Evolutionary conservation across 2,113 vertebrate genomes (phyloP).

Genomic region (Daubentonia madagascariensis): DNA sequence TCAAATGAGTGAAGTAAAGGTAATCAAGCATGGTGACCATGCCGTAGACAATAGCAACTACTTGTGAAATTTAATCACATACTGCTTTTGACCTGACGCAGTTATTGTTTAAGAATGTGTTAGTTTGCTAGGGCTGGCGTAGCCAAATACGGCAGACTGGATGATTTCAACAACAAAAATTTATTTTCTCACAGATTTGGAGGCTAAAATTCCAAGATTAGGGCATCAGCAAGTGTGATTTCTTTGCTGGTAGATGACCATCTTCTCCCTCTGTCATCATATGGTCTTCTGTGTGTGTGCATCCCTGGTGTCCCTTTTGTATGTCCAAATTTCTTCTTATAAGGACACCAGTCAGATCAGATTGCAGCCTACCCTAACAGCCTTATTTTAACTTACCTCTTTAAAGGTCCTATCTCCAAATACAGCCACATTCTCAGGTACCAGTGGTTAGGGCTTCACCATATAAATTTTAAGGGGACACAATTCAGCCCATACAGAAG

Average conservation of each 20-base stretch:
- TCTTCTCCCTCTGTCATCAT: background rate
- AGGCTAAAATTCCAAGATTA: background rate
- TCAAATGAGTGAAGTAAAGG: background rate
- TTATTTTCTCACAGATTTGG: background rate
- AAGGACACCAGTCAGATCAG: background rate
- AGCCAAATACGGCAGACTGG: background rate
- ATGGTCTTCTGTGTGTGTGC: background rate
- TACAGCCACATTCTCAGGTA: background rate
- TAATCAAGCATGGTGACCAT: background rate
- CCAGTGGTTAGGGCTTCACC: background rate
- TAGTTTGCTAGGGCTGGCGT: background rate
- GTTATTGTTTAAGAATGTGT: background rate
- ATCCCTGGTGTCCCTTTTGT: background rate
- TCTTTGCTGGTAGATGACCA: background rate
- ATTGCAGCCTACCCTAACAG: background rate
- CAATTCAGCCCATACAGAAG: background rate
- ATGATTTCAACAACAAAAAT: background rate
- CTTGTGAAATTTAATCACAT: background rate
- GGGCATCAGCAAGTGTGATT: background rate
- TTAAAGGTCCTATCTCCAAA: background rate
- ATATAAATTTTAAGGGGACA: background rate
- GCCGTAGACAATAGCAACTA: background rate
- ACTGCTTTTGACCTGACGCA: background rate
- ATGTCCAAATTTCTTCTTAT: background rate
- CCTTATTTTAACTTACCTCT: background rate